Conservation (phyloP, 2,113 vertebrate genomes). For the Oreamnos americanus region DNA sequence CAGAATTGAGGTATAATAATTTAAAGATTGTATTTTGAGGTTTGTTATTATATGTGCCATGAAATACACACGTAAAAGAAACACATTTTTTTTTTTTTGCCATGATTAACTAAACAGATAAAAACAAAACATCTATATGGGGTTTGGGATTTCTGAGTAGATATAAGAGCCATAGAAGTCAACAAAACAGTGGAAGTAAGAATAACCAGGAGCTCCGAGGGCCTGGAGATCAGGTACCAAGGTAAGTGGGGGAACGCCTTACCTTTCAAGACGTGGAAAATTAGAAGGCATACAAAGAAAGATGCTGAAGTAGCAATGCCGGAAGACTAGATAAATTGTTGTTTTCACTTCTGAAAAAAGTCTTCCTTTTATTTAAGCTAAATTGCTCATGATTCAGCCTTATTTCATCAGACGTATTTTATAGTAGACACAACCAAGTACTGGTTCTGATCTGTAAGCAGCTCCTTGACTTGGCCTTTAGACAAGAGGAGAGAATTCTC, state of each 20-base stretch:
- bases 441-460: neutral
- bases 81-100: neutral
- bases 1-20: neutral
- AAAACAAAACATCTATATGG: neutral
- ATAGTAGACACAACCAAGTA: neutral
- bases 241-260: neutral
- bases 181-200: neutral
- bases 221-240: neutral
- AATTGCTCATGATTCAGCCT: neutral
- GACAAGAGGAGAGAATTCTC: neutral
- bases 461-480: neutral
- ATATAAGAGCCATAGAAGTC: neutral
- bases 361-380: slow-evolving; percentile 6
- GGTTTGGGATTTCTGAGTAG: neutral
- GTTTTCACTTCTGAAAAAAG: neutral
- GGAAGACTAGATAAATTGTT: neutral
- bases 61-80: neutral
- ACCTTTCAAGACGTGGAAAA: neutral
- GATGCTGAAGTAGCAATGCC: neutral
- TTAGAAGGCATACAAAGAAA: neutral
- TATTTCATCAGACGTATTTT: neutral
- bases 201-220: neutral
- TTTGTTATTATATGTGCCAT: neutral
- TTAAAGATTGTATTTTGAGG: neutral
- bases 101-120: neutral